phyloP scores from a whole-genome alignment of 2,113 vertebrate genomes.

The Periophthalmodon schlosseri region DNA sequence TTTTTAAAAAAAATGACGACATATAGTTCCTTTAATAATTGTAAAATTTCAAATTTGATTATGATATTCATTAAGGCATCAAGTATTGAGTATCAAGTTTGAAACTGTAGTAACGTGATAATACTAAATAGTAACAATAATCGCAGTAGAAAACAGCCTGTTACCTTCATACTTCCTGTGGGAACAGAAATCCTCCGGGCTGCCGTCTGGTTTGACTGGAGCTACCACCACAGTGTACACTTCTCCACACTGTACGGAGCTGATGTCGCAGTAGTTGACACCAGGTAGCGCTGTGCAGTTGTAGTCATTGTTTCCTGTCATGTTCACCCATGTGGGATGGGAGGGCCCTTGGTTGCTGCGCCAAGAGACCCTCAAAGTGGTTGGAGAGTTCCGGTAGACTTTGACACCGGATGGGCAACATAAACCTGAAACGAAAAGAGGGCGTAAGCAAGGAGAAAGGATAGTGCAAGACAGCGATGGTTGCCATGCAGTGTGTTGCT shows the following conservation, averaged over 20 bases:
- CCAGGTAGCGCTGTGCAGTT: conserved; percentile 75
- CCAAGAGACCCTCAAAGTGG: conserved; percentile 85
- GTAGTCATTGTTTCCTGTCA: conserved; percentile 80
- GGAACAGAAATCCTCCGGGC: conserved; percentile 81
- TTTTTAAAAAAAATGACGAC: too few relatives aligned
- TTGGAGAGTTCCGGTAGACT: conserved; percentile 77
- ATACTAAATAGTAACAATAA: neutral
- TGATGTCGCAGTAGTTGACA: conserved; percentile 81
- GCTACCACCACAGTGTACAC: conserved; percentile 83
- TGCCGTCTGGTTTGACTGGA: conserved; percentile 75
- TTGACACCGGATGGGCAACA: conserved; percentile 90
- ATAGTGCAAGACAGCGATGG: too few relatives aligned
- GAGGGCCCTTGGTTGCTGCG: conserved; percentile 57
- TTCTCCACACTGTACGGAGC: conserved; percentile 82
- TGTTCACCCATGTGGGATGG: conserved; percentile 73
- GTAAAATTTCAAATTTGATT: too few relatives aligned
- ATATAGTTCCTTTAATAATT: too few relatives aligned
- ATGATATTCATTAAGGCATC: too few relatives aligned
- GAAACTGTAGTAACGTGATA: too few relatives aligned
- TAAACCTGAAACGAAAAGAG: conserved; percentile 70
- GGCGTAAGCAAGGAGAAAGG: too few relatives aligned
- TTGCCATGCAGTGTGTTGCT: too few relatives aligned
- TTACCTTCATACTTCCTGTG: conserved; percentile 90
- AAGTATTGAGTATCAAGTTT: too few relatives aligned
- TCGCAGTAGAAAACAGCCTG: neutral